Evolutionary conservation across 2,797 vertebrate species (phyloP), one percentile per base, ranked within the genome.

Genomic region (Gambelia wislizenii): DNA sequence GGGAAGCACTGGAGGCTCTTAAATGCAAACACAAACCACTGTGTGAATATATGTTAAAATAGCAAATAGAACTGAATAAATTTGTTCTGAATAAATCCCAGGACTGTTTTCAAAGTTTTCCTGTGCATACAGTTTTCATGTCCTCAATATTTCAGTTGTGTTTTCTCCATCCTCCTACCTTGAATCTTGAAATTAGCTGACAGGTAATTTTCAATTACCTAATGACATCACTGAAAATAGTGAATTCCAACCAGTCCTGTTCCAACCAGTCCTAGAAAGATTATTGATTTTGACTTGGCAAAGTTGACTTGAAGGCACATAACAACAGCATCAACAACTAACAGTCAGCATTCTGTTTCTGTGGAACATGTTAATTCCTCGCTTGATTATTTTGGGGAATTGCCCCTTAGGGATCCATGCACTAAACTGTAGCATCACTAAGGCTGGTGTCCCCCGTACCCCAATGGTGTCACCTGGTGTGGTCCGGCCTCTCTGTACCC

Each of bases 131-230:
- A 75, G 4, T 91, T 89, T 90, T 89, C 0, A 16, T 84, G 67
- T 69, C 75, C 88, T 84, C 47, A 52, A 47, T 82, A 78, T 39
- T 89, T 56, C n/a, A 83, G 5, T 69, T 93, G 93, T 91, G 77
- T 94, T 93, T 94, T 87, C 87, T 33, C 56, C 18, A 5, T 64
- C 59, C 33, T 1, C 1, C 30, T 6, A 79, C 54, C 42, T 61
- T 83, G 72, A 92, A 27, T 70, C 95, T 94, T 91, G 20, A 78
- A 36, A 90, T 90, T 61, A 91, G 79, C 85, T 88, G 78, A 90
- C 87, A 87, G 90, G 91, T 88, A 95, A 89, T 96, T 96, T 95
- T 93, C 92, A 96, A 80, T 79, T 93, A 85, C 77, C n/a, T 92
- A 87, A 78, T 95, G 92, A 93, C 90, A 90, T 94, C 64, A 95